These are phyloP conservation scores for Gymnarchus niloticus DNA, from an alignment of 2,113 vertebrate genomes.

Conservation along the genomic window DNA sequence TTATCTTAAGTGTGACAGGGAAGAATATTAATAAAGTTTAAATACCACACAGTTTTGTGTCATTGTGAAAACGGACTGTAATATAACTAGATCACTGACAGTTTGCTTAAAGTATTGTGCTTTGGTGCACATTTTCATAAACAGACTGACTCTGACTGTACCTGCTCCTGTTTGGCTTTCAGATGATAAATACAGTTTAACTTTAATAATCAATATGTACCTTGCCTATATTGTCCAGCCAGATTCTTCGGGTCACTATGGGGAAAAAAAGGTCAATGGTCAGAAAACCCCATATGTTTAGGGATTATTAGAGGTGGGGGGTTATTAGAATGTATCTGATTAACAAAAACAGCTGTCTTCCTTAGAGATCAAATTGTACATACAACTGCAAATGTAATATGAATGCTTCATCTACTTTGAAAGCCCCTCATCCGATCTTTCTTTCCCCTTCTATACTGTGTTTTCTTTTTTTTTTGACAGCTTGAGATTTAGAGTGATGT, in stretches of 20 bases:
- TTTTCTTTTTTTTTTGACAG: not conserved
- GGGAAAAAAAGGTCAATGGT: not conserved
- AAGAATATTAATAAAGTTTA: constrained; percentile 12
- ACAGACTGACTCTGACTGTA: not conserved
- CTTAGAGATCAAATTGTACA: not conserved
- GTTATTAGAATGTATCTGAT: not conserved
- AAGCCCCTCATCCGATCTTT: not conserved
- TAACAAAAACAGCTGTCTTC: not conserved
- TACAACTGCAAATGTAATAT: not conserved
- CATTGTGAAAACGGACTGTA: not conserved
- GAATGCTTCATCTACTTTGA: not conserved
- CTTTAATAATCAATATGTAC: not conserved
- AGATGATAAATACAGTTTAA: not conserved
- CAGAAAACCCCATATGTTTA: not conserved
- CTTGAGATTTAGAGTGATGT: not conserved
- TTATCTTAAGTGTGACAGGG: not conserved
- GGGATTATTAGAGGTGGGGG: not conserved
- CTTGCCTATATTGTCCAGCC: not conserved
- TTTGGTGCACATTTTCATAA: not conserved
- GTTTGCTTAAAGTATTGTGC: not conserved
- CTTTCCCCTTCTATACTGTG: not conserved
- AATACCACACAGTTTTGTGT: not conserved
- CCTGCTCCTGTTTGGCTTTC: not conserved
- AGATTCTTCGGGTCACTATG: not conserved
- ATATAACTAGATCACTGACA: not conserved